These are phyloP conservation scores for Anaspis maculata DNA, from an alignment of 2,888 invertebrate species.

Conservation along the genomic window DNA sequence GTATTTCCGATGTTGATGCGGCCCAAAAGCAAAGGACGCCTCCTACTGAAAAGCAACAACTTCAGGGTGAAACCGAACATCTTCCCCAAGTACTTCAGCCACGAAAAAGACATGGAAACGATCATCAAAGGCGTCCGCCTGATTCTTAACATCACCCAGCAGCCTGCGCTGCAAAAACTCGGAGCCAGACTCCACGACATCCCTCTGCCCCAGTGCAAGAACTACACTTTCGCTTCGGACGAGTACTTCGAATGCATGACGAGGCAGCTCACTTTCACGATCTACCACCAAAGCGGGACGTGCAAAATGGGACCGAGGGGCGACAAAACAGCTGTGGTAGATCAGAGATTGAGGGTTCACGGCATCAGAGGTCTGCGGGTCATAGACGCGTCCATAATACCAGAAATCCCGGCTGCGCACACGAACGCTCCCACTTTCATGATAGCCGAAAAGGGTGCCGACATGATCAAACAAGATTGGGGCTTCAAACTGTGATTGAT, in stretches of 20 bases:
- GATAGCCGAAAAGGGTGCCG: conserved; percentile 74
- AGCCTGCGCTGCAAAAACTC: conserved; percentile 50
- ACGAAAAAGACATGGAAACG: conserved; percentile 53
- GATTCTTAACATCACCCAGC: conserved; percentile 49
- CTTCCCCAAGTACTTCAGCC: conserved; percentile 53
- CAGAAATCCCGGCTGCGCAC: conserved; percentile 66
- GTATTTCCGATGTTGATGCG: conserved; percentile 49
- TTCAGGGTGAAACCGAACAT: conserved; percentile 52
- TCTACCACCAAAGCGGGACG: conserved; percentile 61
- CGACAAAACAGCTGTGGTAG: conserved; percentile 56
- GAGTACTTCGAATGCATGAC: conserved; percentile 62
- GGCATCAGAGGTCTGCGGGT: conserved; percentile 62
- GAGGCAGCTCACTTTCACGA: conserved; percentile 58
- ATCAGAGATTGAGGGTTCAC: conserved; percentile 53
- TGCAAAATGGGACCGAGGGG: conserved; percentile 56
- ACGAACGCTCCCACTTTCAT: conserved; percentile 71
- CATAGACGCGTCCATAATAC: conserved; percentile 74
- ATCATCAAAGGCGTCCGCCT: conserved; percentile 57
- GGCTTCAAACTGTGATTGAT: no score
- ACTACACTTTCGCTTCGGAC: conserved; percentile 53
- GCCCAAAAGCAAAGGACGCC: conserved; percentile 51
- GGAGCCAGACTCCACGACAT: conserved; percentile 52
- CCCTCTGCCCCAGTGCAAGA: conserved; percentile 53
- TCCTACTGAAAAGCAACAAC: conserved; percentile 48
- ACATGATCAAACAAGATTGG: conserved; percentile 57